phyloP scores from a whole-genome alignment of 2,888 invertebrate species.

The Meta bourneti region DNA sequence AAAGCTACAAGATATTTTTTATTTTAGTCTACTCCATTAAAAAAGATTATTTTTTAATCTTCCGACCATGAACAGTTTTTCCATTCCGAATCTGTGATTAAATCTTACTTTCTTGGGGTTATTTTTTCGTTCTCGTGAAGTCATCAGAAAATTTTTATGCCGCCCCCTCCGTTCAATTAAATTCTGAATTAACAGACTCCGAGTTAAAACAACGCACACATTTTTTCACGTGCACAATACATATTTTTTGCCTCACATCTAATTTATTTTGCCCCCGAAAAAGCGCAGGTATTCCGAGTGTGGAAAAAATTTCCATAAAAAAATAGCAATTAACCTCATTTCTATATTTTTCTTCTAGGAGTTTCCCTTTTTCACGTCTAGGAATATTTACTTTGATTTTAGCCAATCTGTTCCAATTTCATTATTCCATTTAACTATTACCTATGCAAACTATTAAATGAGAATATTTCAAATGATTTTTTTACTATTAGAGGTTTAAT shows the following conservation, averaged over 20 bases:
- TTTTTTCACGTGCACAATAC: background rate
- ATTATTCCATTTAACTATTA: no score
- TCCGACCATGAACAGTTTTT: background rate
- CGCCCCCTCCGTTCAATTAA: slow-evolving; percentile 61
- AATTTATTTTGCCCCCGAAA: slow-evolving; percentile 27
- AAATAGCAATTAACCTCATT: slow-evolving; percentile 47
- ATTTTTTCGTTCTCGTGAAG: slow-evolving; percentile 34
- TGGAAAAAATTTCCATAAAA: slow-evolving; percentile 22
- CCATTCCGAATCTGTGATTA: slow-evolving; percentile 48
- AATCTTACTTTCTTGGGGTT: slow-evolving; percentile 26
- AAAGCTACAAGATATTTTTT: slow-evolving; percentile 33
- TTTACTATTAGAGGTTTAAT: no score
- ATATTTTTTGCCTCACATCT: slow-evolving; percentile 19
- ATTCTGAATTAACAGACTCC: slow-evolving; percentile 44
- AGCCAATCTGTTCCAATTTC: background rate
- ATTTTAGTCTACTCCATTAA: slow-evolving; percentile 8
- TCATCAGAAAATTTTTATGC: slow-evolving; percentile 45
- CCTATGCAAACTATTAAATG: no score
- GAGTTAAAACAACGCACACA: slow-evolving; percentile 26
- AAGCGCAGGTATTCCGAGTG: background rate
- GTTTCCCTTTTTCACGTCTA: slow-evolving; percentile 1
- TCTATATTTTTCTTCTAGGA: background rate
- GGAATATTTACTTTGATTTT: background rate
- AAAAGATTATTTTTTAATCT: slow-evolving; percentile 15
- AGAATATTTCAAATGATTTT: no score